phyloP scores from a whole-genome alignment of 2,888 invertebrate genomes.

The Ornithoptera alexandrae region DNA sequence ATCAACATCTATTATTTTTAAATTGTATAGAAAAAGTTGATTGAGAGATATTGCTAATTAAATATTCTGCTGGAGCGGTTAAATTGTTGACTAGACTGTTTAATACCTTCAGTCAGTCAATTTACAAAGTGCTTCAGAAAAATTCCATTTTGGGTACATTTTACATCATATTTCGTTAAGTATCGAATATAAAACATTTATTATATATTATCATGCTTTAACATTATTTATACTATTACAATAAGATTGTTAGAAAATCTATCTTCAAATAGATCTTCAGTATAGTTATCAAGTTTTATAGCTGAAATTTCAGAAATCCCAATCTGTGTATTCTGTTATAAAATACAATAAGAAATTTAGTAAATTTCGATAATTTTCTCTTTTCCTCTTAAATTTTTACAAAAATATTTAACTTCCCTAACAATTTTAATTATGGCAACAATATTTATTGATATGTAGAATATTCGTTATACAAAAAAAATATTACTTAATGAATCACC shows the following conservation, averaged over 20 bases:
- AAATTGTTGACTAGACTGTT: no score
- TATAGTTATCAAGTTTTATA: neutral
- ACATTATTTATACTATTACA: neutral
- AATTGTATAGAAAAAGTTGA: no score
- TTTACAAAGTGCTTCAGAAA: no score
- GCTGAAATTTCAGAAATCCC: neutral
- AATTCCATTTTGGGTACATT: no score
- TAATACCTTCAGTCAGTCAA: no score
- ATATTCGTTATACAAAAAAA: neutral
- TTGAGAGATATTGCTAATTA: no score
- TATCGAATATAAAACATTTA: no score
- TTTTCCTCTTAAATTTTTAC: neutral
- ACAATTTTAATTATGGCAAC: conserved; percentile 5
- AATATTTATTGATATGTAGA: conserved; percentile 4
- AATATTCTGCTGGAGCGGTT: no score
- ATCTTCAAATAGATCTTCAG: neutral
- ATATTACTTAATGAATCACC: neutral
- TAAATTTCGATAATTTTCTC: neutral
- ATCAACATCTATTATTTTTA: no score
- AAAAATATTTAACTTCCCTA: neutral
- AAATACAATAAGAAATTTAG: neutral
- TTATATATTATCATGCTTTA: no score
- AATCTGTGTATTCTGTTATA: neutral
- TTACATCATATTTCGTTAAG: no score
- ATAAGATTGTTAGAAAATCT: neutral